Percentiles rank a stretch among this genome's conserved stretches.
Conservation (phyloP, 2,797 vertebrate species). For the Artibeus jamaicensis region DNA sequence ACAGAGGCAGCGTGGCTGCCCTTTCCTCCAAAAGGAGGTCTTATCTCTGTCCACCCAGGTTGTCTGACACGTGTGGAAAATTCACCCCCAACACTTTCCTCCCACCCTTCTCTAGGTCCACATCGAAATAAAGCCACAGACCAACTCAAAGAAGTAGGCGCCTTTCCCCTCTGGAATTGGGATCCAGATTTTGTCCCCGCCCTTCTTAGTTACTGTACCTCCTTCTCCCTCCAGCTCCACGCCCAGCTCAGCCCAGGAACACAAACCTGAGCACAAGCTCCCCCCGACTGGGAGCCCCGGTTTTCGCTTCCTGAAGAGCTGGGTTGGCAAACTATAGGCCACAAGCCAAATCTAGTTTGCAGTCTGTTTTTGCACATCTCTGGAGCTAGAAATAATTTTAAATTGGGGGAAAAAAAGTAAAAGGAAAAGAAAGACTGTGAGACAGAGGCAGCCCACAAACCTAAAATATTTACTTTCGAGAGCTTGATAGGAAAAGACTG, state of each 20-base stretch:
- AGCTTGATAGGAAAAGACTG: not conserved
- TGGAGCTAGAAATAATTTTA: not conserved
- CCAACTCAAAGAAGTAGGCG: not conserved
- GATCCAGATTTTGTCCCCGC: not conserved
- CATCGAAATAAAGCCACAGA: not conserved
- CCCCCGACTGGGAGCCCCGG: not conserved
- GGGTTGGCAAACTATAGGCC: no score
- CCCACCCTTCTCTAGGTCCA: not conserved
- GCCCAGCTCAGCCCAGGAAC: not conserved
- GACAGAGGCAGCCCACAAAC: not conserved
- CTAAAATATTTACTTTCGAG: not conserved
- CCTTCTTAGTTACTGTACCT: accelerated
- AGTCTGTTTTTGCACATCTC: not conserved
- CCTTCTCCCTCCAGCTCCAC: accelerated
- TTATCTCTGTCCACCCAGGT: not conserved
- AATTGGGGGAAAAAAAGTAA: not conserved
- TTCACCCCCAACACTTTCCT: not conserved
- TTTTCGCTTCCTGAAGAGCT: not conserved
- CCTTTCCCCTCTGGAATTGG: not conserved
- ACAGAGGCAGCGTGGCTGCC: accelerated
- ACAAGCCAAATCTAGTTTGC: not conserved
- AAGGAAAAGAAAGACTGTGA: not conserved
- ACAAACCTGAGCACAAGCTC: not conserved
- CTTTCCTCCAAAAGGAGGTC: not conserved
- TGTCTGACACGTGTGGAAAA: not conserved